Percentiles rank a stretch among this genome's conserved stretches.
Conservation (phyloP, 2,888 invertebrate species). For the Cheiracanthium punctorium region DNA sequence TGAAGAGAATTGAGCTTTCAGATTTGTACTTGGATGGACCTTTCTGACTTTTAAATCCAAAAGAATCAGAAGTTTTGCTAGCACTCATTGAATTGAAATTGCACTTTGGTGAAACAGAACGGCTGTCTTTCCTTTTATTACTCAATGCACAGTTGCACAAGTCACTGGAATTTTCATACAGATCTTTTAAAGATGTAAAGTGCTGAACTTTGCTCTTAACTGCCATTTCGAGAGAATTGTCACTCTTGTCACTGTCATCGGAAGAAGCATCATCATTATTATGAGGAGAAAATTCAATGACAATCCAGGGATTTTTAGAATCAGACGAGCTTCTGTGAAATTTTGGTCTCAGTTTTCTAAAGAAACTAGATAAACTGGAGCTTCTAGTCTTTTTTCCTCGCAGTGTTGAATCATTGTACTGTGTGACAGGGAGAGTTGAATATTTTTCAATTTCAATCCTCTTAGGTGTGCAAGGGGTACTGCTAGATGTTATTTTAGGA, state of each 20-base stretch:
- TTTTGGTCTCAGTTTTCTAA: conserved; percentile 69
- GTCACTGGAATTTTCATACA: conserved; percentile 28
- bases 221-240: conserved; percentile 69
- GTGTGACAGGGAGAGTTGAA: conserved; percentile 45
- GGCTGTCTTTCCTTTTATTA: conserved; percentile 39
- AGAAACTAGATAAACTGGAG: conserved; percentile 70
- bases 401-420: background rate
- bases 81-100: conserved; percentile 26
- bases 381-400: conserved; percentile 65
- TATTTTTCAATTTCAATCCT: conserved; percentile 67
- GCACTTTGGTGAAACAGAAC: conserved; percentile 35
- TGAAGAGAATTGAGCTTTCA: conserved; percentile 53
- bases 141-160: conserved; percentile 52
- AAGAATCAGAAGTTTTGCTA: conserved; percentile 18
- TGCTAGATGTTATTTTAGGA: conserved; percentile 26
- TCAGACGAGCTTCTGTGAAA: conserved; percentile 65
- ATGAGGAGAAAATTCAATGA: conserved; percentile 71
- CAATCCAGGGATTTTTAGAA: conserved; percentile 72
- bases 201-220: conserved; percentile 57
- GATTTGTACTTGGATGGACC: conserved; percentile 30
- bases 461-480: conserved; percentile 65
- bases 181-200: conserved; percentile 60
- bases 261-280: conserved; percentile 55
- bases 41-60: background rate
- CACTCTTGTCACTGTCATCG: conserved; percentile 59